Evolutionary conservation across 92 coral and sea anemone species (phyloP).

Genomic region (Metridium senile): DNA sequence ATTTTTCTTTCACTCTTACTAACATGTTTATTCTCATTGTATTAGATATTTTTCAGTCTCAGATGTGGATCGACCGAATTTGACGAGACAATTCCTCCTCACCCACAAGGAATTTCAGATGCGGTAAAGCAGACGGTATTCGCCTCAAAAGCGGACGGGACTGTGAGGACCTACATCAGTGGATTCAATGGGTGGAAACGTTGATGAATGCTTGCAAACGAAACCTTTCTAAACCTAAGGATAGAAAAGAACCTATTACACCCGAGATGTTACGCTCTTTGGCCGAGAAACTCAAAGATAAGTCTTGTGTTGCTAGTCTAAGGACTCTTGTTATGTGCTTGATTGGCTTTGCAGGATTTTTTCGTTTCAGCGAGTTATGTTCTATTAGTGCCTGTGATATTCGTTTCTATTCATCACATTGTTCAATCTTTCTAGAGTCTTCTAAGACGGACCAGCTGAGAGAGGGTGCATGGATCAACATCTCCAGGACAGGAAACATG

Average conservation of each 20-base stretch:
- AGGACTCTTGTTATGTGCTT: neutral
- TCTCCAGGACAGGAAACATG: neutral
- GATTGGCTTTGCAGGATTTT: neutral
- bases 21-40: no score
- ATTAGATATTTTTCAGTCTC: no score
- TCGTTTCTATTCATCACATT: no score
- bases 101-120: neutral
- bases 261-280: constrained; percentile 34
- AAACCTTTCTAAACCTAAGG: constrained; percentile 33
- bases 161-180: constrained; percentile 6
- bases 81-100: no score
- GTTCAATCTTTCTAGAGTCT: no score
- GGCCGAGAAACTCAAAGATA: constrained; percentile 40
- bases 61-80: constrained; percentile 14
- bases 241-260: constrained; percentile 41
- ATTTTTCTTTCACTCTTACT: no score
- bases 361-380: neutral
- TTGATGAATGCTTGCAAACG: constrained; percentile 41
- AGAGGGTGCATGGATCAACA: no score
- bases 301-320: constrained; percentile 2
- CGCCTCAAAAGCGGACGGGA: no score
- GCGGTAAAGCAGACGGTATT: constrained; percentile 8
- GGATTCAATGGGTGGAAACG: constrained; percentile 19
- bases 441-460: no score
- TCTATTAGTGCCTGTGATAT: no score